Evolutionary conservation across 2,797 vertebrate genomes (phyloP).

Genomic region (Phoebastria nigripes): DNA sequence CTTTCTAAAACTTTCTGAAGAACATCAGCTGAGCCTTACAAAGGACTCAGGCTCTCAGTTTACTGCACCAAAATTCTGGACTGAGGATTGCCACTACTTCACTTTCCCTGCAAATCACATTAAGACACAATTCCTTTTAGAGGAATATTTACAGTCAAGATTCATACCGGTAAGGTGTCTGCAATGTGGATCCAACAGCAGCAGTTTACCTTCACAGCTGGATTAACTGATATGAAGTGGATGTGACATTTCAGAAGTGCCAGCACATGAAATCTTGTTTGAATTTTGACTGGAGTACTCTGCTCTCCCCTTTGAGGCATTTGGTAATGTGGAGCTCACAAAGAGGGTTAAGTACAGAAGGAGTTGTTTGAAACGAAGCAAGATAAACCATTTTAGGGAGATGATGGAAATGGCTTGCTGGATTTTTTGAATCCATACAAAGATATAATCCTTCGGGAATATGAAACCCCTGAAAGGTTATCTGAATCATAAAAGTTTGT

Average conservation of each 20-base stretch:
- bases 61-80: background rate
- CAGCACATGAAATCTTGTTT: background rate
- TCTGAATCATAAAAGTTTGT: constrained; percentile 9
- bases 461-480: background rate
- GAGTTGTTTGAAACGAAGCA: background rate
- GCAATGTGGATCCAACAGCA: background rate
- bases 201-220: background rate
- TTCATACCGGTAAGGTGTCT: background rate
- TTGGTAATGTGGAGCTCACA: background rate
- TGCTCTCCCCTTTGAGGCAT: background rate
- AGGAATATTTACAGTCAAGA: background rate
- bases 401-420: background rate
- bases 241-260: background rate
- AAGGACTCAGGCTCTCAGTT: background rate
- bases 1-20: background rate
- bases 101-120: background rate
- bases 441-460: background rate
- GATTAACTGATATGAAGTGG: background rate
- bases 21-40: background rate
- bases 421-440: background rate
- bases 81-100: background rate
- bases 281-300: background rate
- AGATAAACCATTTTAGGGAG: background rate
- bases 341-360: background rate
- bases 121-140: background rate